Evolutionary conservation across 2,888 invertebrate genomes (phyloP), one percentile per base, ranked within the genome.

Genomic region (Drosophila pegasa): DNA sequence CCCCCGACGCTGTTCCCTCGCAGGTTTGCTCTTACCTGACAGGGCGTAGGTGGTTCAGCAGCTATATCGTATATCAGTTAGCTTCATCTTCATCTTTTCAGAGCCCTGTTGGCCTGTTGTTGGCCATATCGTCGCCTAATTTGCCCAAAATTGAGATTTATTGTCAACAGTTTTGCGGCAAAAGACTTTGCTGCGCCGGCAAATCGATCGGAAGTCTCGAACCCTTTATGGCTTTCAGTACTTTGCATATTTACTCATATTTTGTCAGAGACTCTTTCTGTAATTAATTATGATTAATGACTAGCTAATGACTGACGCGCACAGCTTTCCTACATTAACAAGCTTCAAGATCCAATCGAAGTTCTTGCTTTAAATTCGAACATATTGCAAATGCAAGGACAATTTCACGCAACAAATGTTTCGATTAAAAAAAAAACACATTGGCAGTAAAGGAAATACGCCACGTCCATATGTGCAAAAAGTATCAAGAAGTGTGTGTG

Each of bases 321-420:
- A 40, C 54, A 63, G 71, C 9, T 71, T 60, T 51, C 54, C 62
- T 51, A 40, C 38, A 54, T 66, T 45, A 40, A 22, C 22, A 52
- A 45, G 35, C n/a, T 50, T 45, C 31, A 50, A 43, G 37, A 45
- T 37, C 40, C 41, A 54, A 14, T 5, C 37, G 2, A 16, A 20
- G 51, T 22, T 20, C 4, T n/a, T n/a, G 10, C 16, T 68, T 84
- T 87, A 84, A 84, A 84, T 88, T 77, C 62, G 45, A 87, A 70
- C 89, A 84, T 87, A 87, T 84, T 84, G 84, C 63, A 63, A 75
- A 76, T 59, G 50, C 65, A 77, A 80, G 61, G 88, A 78, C 86
- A 88, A 86, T 86, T 86, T 86, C 87, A 86, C 84, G 86, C 81
- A 70, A 87, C 88, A 86, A 86, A 88, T 86, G 86, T 75, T 86